These are phyloP conservation scores for Pyrocephalus nanus DNA, from an alignment of 2,797 vertebrate species.

Conservation along the genomic window DNA sequence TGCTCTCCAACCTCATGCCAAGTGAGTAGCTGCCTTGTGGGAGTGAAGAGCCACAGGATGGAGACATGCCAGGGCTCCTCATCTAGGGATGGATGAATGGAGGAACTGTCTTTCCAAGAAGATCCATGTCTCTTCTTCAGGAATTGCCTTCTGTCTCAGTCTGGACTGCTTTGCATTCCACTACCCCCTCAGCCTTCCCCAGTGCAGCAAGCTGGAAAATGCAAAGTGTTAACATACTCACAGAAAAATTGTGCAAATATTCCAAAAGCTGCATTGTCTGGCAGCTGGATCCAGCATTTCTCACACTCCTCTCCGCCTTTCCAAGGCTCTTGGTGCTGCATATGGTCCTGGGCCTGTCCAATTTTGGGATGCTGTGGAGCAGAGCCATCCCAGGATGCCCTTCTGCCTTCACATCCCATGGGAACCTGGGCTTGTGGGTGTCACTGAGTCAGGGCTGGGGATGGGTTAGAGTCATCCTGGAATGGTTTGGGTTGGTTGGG, in stretches of 20 bases:
- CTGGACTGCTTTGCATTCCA: accelerated
- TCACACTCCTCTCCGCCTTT: accelerated
- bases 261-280: accelerated
- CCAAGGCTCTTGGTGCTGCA: accelerated
- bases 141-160: accelerated
- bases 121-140: accelerated
- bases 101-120: not conserved
- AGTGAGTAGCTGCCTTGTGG: accelerated
- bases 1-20: accelerated
- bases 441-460: not conserved
- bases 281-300: accelerated
- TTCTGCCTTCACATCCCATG: accelerated
- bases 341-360: accelerated
- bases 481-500: not conserved
- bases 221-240: accelerated
- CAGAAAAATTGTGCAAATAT: accelerated
- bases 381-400: accelerated
- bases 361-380: not conserved
- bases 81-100: accelerated
- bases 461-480: accelerated
- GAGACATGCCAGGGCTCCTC: accelerated
- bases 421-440: accelerated
- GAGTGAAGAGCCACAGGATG: accelerated
- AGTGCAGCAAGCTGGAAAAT: accelerated
- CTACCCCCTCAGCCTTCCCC: not conserved